These are phyloP conservation scores for Passer montanus DNA, from an alignment of 2,113 vertebrate species.

Conservation along the genomic window DNA sequence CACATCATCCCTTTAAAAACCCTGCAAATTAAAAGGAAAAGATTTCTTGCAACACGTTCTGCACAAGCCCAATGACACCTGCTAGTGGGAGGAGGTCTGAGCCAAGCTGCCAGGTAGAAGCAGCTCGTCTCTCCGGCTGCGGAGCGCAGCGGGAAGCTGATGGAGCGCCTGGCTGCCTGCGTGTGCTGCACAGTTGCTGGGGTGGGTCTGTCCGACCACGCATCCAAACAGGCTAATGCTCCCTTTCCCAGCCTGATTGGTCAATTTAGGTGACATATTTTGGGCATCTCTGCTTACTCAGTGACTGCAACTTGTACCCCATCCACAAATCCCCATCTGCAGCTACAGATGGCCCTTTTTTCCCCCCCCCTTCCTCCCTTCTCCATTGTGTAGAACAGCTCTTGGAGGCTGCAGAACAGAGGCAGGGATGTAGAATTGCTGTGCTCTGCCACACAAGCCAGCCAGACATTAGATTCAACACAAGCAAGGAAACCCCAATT, in stretches of 20 bases:
- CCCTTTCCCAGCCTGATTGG: slow-evolving; percentile 65
- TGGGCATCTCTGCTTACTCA: slow-evolving; percentile 73
- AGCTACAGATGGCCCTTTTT: slow-evolving; percentile 72
- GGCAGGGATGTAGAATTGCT: background rate
- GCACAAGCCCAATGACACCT: background rate
- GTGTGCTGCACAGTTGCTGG: slow-evolving; percentile 22
- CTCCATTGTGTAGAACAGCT: slow-evolving; percentile 50
- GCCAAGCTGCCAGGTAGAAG: background rate
- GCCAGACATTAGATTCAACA: background rate
- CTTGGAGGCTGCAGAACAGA: slow-evolving; percentile 33
- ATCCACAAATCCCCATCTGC: slow-evolving; percentile 79
- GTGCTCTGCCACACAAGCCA: slow-evolving; percentile 10
- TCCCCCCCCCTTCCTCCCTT: background rate
- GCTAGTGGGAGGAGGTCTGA: background rate
- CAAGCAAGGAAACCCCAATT: background rate
- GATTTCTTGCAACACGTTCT: background rate
- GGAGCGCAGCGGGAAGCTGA: background rate
- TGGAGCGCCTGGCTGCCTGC: background rate
- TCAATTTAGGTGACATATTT: slow-evolving; percentile 77
- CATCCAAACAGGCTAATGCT: slow-evolving; percentile 28
- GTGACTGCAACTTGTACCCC: slow-evolving; percentile 72
- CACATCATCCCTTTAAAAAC: background rate
- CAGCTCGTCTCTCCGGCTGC: background rate
- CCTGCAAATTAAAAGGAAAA: background rate
- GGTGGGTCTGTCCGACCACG: background rate